A percentile compares a stretch with the other conserved stretches of the same genome.
Evolutionary conservation across 2,797 vertebrate genomes (phyloP).

Genomic region (Nyctalus aviator): DNA sequence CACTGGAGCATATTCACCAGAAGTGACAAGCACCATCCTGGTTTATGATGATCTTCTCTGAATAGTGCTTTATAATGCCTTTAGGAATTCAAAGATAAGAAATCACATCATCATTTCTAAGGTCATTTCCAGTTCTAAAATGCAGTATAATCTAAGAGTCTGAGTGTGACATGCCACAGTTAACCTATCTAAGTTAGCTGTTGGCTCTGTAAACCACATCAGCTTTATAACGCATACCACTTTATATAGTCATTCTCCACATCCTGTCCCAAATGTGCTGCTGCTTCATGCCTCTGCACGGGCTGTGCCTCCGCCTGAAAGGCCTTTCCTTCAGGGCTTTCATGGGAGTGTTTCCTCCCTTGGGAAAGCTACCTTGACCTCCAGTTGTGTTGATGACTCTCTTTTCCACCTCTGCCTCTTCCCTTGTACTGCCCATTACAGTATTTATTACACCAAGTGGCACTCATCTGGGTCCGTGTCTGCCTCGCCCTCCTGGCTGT

Average conservation of each 20-base stretch:
- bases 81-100: constrained; percentile 26
- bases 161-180: not conserved
- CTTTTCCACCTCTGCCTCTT: not conserved
- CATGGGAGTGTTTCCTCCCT: not conserved
- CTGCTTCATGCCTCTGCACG: not conserved
- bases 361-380: not conserved
- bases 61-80: constrained; percentile 18
- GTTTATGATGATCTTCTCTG: constrained; percentile 3
- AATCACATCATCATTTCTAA: constrained; percentile 12
- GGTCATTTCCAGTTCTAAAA: constrained; percentile 37
- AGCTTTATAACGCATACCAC: not conserved
- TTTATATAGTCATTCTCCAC: not conserved
- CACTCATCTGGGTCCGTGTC: not conserved
- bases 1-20: not conserved
- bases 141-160: not conserved
- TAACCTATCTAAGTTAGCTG: not conserved
- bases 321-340: not conserved
- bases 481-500: not conserved
- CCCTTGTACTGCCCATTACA: not conserved
- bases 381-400: not conserved
- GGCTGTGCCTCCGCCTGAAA: not conserved
- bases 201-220: not conserved
- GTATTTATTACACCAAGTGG: not conserved
- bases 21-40: constrained; percentile 36
- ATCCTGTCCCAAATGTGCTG: not conserved